phyloP scores from a whole-genome alignment of 2,888 invertebrate species.

The Spatulosminthurus flaviceps region DNA sequence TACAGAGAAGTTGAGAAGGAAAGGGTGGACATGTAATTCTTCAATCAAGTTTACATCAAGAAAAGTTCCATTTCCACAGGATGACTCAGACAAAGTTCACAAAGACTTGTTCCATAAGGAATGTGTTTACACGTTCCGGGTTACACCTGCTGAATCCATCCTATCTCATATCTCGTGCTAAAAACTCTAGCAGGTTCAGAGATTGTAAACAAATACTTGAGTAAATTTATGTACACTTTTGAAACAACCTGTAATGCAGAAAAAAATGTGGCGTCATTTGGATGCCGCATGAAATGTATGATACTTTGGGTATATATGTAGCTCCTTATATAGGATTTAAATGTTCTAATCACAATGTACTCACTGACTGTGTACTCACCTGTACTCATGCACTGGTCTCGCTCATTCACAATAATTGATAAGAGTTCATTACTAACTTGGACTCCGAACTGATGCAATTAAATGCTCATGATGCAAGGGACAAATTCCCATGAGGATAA shows the following conservation, averaged over 20 bases:
- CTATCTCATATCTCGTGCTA: background rate
- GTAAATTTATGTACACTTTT: background rate
- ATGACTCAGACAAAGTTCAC: background rate
- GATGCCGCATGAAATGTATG: background rate
- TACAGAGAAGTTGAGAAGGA: too few species aligned
- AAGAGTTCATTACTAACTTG: constrained; percentile 7
- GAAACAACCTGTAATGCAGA: background rate
- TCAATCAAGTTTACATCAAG: too few species aligned
- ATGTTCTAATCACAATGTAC: background rate
- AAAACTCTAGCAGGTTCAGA: constrained; percentile 6
- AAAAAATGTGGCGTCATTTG: background rate
- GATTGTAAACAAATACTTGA: constrained; percentile 14
- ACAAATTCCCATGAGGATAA: too few species aligned
- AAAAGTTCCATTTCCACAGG: background rate
- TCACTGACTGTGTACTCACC: background rate
- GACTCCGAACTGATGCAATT: background rate
- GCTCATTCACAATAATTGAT: background rate
- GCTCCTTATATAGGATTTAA: background rate
- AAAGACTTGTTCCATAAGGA: background rate
- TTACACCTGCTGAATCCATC: background rate
- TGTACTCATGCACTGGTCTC: background rate
- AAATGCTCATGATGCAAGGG: background rate
- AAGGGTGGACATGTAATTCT: too few species aligned
- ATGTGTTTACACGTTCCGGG: constrained; percentile 13
- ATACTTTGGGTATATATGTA: too few species aligned